phyloP scores from a whole-genome alignment of 2,113 vertebrate genomes.

The Elanoides forficatus region DNA sequence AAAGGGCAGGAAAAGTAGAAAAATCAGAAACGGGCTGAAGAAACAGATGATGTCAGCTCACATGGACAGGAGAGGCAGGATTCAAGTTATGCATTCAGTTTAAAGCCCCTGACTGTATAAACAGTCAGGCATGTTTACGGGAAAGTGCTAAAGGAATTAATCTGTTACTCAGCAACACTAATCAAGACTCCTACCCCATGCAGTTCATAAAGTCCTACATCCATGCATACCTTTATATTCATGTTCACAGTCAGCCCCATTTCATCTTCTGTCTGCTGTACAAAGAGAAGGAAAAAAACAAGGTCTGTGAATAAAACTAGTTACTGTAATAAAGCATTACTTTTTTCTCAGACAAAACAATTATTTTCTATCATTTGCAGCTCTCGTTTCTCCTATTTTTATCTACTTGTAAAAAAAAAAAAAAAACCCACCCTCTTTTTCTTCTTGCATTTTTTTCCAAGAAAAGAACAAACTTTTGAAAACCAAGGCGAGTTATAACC shows the following conservation, averaged over 20 bases:
- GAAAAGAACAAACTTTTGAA: not conserved
- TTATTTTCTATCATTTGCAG: not conserved
- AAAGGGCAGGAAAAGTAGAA: not conserved
- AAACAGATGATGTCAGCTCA: not conserved
- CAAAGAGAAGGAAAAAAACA: not conserved
- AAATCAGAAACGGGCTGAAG: not conserved
- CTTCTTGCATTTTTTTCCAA: not conserved
- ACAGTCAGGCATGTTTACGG: not conserved
- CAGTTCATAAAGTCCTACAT: conserved; percentile 45
- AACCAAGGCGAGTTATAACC: not conserved
- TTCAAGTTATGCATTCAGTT: not conserved
- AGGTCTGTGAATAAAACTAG: not conserved
- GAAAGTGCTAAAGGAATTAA: conserved; percentile 61
- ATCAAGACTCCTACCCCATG: conserved; percentile 61
- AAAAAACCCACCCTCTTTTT: not conserved
- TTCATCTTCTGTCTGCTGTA: not conserved
- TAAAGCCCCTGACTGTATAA: conserved; percentile 9
- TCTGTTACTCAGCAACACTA: conserved; percentile 69
- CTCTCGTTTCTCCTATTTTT: not conserved
- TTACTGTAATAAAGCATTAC: not conserved
- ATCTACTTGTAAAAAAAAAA: not conserved
- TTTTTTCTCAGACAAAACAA: not conserved
- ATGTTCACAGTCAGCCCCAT: not conserved
- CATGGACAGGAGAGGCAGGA: not conserved
- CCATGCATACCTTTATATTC: conserved; percentile 50